Base-by-base conservation (phyloP, 2,797 vertebrate genomes). In the Aulostomus chinensis region DNA sequence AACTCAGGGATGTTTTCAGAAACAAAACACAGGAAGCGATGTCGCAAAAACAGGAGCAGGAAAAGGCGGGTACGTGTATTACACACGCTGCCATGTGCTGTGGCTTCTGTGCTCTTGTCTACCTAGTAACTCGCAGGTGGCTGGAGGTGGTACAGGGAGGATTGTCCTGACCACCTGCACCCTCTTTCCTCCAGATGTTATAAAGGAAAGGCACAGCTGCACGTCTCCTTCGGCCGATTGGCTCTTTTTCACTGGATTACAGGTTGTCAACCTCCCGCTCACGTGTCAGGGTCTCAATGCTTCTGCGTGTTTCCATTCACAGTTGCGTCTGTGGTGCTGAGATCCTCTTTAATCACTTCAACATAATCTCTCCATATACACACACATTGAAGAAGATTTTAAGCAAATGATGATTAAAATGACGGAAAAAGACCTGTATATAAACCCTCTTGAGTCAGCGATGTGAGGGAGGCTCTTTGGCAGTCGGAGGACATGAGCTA, bases 201-300 rank as follows among this genome's bases (percentile, higher is more conserved):
- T 6, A 38, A 60, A 55, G 68, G 46, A 64, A 58, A 73, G 50
- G 35, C 53, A 68, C 65, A 69, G 66, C 46, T 61, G 68, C 18
- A 37, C n/a, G n/a, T 46, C 57, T 50, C 31, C 62, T 63, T 60
- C 53, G 38, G 5, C 13, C 42, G 53, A 72, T 78, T 70, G 76
- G 67, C 66, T 73, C 66, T 53, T 76, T 76, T 79, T 50, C 66
- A 53, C 21, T 52, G 73, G 76, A 81, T 85, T 77, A 78, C 35
- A 37, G 18, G 48, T 34, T 18, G 24, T 49, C 45, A 21, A 24
- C 51, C 42, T 58, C 39, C 20, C 6, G 24, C 71, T 74, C 84
- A 78, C 59, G 50, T 73, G 76, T 63, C 4, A 50, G 47, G 58
- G 47, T 38, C 34, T 49, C 67, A 76, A 81, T 80, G 73, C 52